Base-by-base conservation (phyloP, 2,797 vertebrate genomes). In the Eulemur coronatus region DNA sequence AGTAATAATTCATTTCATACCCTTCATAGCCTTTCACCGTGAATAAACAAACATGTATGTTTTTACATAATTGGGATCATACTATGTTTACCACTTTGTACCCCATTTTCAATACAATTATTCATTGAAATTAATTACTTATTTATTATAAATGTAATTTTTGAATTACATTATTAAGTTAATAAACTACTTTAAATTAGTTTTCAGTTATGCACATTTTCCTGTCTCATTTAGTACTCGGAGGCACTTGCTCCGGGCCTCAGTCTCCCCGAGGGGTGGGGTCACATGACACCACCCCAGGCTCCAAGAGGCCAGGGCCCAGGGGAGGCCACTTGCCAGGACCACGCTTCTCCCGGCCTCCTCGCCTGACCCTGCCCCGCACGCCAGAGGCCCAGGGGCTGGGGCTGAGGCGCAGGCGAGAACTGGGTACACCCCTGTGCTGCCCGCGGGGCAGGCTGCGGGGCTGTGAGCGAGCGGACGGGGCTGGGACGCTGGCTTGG, bases 281-380 rank as follows among this genome's bases (percentile, higher is more conserved):
- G 35, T 67, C 76, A 91, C 59, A 85, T 95, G 76, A 70, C 93
- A 72, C 61, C 97, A 80, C 91, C 97, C 79, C 17, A 43, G 78
- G 96, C 91, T 2, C 48, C 57, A 8, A 97, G 97, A 97, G 96
- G 91, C 57, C 90, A 76, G 43, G 92, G 70, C 50, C 26, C 55
- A 46, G 88, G 17, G 50, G 41, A 48, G 76, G 30, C 13, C 82
- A 48, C 81, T 84, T 30, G 20, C 50, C 33, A 24, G 78, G 69
- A 79, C 61, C 48, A 30, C 63, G 67, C 35, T 4, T 41, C 88
- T 35, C 22, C 28, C 26, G 67, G 79, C 65, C 67, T 41, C 4
- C 0, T 12, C 20, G 0, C 61, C 26, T 65, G 38, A 61, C 43
- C 8, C n/a, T 7, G 20, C 28, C 28, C 41, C 0, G 57, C 1